These are phyloP conservation scores for Circus cinereus DNA, from an alignment of 2,797 vertebrate species.

Conservation along the genomic window DNA sequence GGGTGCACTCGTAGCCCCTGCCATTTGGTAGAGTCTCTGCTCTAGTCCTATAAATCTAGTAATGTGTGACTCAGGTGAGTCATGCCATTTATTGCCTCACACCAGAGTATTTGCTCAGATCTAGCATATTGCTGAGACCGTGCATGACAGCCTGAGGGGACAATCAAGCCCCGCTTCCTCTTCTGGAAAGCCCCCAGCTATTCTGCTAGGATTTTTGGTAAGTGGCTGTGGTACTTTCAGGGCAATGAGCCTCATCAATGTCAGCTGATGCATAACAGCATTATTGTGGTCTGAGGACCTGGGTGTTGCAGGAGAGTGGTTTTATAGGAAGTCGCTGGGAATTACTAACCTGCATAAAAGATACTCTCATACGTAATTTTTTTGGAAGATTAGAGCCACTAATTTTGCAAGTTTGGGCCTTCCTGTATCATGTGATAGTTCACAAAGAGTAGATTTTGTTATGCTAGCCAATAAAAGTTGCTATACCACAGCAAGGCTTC, in stretches of 20 bases:
- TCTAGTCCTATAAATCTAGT: background rate
- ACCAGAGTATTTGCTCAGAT: accelerated
- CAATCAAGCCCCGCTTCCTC: accelerated
- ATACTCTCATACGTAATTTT: background rate
- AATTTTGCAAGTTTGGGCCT: background rate
- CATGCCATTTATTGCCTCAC: background rate
- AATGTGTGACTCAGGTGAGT: background rate
- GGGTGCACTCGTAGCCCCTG: background rate
- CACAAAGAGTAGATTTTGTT: background rate
- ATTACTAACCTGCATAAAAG: background rate
- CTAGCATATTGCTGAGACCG: accelerated
- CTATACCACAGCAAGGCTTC: background rate
- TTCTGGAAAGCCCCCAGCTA: background rate
- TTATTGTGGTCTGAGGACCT: background rate
- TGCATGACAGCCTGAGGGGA: background rate
- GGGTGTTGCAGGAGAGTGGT: background rate
- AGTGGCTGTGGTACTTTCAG: background rate
- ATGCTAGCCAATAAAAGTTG: background rate
- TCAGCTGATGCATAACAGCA: background rate
- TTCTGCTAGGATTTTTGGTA: background rate
- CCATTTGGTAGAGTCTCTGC: background rate
- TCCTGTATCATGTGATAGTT: background rate
- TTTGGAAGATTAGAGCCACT: background rate
- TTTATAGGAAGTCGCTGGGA: background rate
- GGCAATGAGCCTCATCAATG: background rate